phyloP scores from a whole-genome alignment of 2,113 vertebrate species.

The Limnothrissa miodon region DNA sequence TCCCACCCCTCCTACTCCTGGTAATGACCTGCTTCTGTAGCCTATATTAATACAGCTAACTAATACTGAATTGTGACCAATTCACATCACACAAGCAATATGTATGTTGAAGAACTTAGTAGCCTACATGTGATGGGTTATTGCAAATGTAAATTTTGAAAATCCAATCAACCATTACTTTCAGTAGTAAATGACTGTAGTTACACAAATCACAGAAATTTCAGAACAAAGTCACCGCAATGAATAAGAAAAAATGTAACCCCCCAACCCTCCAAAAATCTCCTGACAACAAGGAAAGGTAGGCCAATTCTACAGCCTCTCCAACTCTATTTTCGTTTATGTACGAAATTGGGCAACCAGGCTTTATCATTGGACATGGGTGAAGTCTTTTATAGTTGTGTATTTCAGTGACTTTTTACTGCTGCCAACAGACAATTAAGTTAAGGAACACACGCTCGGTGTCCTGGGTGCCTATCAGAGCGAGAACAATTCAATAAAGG shows the following conservation, averaged over 20 bases:
- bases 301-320: constrained; percentile 34
- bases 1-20: no score
- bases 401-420: constrained; percentile 66
- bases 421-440: constrained; percentile 66
- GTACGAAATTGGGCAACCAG: constrained; percentile 26
- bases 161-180: neutral
- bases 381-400: constrained; percentile 62
- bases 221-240: neutral
- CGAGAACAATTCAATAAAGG: constrained; percentile 64
- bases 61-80: no score
- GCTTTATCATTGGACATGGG: constrained; percentile 40
- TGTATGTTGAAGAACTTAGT: neutral
- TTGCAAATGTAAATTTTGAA: neutral
- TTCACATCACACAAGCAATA: no score
- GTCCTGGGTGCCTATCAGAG: constrained; percentile 58
- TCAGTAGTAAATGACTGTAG: neutral
- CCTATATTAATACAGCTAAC: no score
- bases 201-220: neutral
- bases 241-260: neutral
- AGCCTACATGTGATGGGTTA: neutral
- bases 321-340: constrained; percentile 40
- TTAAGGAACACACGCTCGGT: constrained; percentile 65
- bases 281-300: neutral
- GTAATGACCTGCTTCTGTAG: no score
- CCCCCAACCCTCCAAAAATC: neutral